Evolutionary conservation across 2,888 invertebrate genomes (phyloP), one percentile per base, ranked within the genome.

Genomic region (Clostera curtula): DNA sequence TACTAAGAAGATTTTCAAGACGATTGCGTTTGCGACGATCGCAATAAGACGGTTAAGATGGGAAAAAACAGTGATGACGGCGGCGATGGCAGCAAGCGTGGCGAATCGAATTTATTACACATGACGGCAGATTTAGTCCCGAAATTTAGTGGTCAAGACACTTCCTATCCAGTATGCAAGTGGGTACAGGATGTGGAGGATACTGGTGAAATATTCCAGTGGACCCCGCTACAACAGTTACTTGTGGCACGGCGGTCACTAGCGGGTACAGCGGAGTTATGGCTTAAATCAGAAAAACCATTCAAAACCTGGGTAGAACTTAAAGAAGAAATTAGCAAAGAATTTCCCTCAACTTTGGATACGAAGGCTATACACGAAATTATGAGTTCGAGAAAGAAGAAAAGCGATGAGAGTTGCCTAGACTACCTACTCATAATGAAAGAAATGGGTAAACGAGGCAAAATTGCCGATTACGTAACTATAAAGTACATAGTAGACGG

Each of bases 401-500:
- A 10, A 4, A 24, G 10, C 5, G 24, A 24, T 5, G 24, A 24
- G 10, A 12, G 16, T 6, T 24, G 6, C 5, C 9, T 9, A n/a
- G n/a, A n/a, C n/a, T n/a, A n/a, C n/a, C n/a, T n/a, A n/a, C n/a
- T n/a, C n/a, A n/a, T n/a, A n/a, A 15, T 14, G 16, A 10, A 9
- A 24, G 6, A 24, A 15, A 5, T 10, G 8, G 15, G 5, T 4
- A 18, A n/a, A 4, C 4, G 18, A n/a, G 18, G 18, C 3, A 18
- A 18, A n/a, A n/a, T 18, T 5, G 16, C 16, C 2, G 24, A 24
- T 10, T 16, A 24, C n/a, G 24, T 24, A 5, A 16, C 16, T 2
- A 24, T 24, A 4, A 8, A 16, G 10, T 24, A 24, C 16, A 24
- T 24, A 9, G 7, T 24, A 24, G 24, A 24, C 11, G 24, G 24